Conservation (phyloP, 2,113 vertebrate genomes). For the Syngnathus typhle region DNA sequence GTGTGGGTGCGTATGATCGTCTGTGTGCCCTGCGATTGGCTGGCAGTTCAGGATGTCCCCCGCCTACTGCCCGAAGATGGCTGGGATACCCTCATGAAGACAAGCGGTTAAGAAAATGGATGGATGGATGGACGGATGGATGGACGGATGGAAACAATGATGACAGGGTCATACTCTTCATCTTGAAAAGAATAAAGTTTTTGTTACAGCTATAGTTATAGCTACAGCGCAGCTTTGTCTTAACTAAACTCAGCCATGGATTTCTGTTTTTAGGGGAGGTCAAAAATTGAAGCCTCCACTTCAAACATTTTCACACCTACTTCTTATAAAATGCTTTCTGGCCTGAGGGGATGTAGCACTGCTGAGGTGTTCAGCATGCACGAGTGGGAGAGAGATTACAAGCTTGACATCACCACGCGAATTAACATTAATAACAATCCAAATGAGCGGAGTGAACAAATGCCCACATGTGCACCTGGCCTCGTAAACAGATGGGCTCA, state of each 20-base stretch:
- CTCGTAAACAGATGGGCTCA: constrained; percentile 46
- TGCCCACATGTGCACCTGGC: constrained; percentile 52
- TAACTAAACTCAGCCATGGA: constrained; percentile 10
- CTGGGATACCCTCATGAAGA: too few species aligned
- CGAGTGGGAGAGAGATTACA: constrained; percentile 3
- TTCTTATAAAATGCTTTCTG: constrained; percentile 24
- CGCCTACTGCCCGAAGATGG: too few species aligned
- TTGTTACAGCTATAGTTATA: too few species aligned
- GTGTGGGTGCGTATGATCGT: too few species aligned
- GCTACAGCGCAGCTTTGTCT: not conserved
- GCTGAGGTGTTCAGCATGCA: not conserved
- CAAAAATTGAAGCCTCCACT: constrained; percentile 22
- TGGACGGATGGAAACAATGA: not conserved
- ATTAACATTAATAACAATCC: constrained; percentile 55
- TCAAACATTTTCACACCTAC: constrained; percentile 33
- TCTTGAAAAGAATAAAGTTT: not conserved
- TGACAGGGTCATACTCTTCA: not conserved
- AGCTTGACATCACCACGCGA: constrained; percentile 31
- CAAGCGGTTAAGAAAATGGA: too few species aligned
- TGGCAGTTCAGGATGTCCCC: too few species aligned
- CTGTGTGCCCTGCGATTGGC: too few species aligned
- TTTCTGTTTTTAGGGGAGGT: constrained; percentile 21
- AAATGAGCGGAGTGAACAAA: constrained; percentile 53
- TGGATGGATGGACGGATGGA: too few species aligned
- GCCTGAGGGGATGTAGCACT: constrained; percentile 11